These are phyloP conservation scores for Rhimphoctona megacephalus DNA, from an alignment of 2,888 invertebrate species.

Conservation along the genomic window DNA sequence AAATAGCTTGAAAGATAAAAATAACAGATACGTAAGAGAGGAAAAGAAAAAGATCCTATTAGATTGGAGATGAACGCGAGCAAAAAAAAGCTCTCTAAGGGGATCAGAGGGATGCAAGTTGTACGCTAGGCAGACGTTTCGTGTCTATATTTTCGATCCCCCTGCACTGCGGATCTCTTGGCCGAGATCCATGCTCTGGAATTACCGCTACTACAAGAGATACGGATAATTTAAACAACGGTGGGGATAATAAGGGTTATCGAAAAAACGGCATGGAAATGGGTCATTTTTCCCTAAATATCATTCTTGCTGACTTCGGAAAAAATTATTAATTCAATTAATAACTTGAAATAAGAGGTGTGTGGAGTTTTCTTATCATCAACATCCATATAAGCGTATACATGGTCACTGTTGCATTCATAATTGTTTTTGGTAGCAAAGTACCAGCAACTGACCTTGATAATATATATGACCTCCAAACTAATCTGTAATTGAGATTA, in stretches of 20 bases:
- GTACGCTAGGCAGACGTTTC: slow-evolving; percentile 44
- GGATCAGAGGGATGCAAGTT: background rate
- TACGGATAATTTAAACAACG: background rate
- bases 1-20: background rate
- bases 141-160: slow-evolving; percentile 16
- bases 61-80: slow-evolving; percentile 65
- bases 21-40: background rate
- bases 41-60: slow-evolving; percentile 61
- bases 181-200: slow-evolving; percentile 58
- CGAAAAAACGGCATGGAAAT: background rate
- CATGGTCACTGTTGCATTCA: too few species aligned
- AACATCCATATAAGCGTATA: background rate
- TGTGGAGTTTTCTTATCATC: background rate
- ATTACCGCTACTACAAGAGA: slow-evolving; percentile 37
- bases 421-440: background rate
- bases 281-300: background rate
- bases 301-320: background rate
- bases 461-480: background rate
- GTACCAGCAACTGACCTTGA: background rate
- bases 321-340: background rate
- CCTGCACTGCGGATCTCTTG: slow-evolving; percentile 65
- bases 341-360: background rate
- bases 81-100: slow-evolving; percentile 55
- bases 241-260: background rate
- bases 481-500: background rate